Percentiles rank a stretch among this genome's conserved stretches.
These are phyloP conservation scores for Moxostoma hubbsi DNA, from an alignment of 2,797 vertebrate genomes.

Conservation along the genomic window DNA sequence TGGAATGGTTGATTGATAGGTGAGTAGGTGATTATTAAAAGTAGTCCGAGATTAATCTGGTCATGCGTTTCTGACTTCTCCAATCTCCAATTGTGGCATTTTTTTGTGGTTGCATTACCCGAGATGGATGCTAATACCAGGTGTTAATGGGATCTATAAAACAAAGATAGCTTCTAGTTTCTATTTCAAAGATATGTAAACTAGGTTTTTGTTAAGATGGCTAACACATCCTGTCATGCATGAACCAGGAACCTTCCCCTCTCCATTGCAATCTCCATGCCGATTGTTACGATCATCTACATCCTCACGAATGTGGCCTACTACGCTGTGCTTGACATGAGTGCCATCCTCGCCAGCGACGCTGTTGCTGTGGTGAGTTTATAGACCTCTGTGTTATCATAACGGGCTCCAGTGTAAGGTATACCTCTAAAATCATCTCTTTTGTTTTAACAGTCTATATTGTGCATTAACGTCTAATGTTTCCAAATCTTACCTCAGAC, in stretches of 20 bases:
- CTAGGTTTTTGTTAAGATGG: not conserved
- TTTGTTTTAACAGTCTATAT: not conserved
- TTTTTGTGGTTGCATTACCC: no score
- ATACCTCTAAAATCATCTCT: not conserved
- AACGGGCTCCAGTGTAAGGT: no score
- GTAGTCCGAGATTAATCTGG: no score
- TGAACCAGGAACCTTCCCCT: constrained; percentile 89
- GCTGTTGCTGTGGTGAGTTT: constrained; percentile 93
- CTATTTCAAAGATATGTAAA: no score
- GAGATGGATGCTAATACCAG: no score
- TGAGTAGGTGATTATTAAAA: no score
- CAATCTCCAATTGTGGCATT: no score
- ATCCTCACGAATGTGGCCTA: constrained; percentile 96
- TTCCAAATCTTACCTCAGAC: constrained; percentile 74
- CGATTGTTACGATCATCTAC: constrained; percentile 92
- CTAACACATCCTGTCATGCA: not conserved
- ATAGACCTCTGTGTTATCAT: no score
- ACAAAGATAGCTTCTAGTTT: no score
- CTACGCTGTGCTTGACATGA: constrained; percentile 87
- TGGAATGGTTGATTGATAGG: no score
- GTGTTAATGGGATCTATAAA: no score
- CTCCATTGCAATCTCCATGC: constrained; percentile 96
- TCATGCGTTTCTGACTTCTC: no score
- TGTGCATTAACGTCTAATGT: not conserved
- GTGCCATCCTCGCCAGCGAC: constrained; percentile 84